Base-by-base conservation (phyloP, 2,113 vertebrate species). In the Pycnonotus jocosus region DNA sequence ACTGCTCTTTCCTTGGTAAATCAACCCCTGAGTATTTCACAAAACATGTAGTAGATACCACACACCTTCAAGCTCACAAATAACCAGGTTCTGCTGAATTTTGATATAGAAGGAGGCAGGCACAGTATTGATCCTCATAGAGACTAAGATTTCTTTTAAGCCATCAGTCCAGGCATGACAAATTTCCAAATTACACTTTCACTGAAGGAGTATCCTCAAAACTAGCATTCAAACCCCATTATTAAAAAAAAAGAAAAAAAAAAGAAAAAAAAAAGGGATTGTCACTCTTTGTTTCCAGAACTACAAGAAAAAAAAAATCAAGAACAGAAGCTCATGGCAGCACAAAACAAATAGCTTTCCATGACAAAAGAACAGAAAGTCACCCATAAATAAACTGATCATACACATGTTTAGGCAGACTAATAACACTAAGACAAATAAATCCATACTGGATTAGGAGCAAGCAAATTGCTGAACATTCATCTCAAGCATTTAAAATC, bases 351-450 rank as follows among this genome's bases (percentile, higher is more conserved):
- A 90, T 48, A 90, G 56, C 79, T 82, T 71, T 89, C 71, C 20
- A 56, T 35, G 20, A 74, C 38, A 89, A 74, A 94, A 86, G 48
- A 66, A 84, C 31, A 92, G 61, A 97, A 95, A 95, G 57, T 91
- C 91, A 95, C 56, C 48, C 94, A 92, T 54, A 95, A 92, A 93
- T 89, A 93, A 93, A 93, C 51, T 48, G 53, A 91, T 95, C 91
- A 78, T 84, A 93, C 83, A 90, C 51, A 79, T 76, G 65, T 95
- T 96, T 92, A 96, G 81, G 74, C 54, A 88, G 76, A 83, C 56
- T 91, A 95, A 65, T 65, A 93, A 92, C 73, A 86, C 18, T 68
- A 56, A 78, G 1, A 71, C 69, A 89, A 92, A 81, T 71, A 95
- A 92, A 95, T 85, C 69, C 78, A 57, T 87, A 81, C 60, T 35